These are phyloP conservation scores for Patella vulgata DNA, from an alignment of 1,140 invertebrate genomes.

Conservation along the genomic window DNA sequence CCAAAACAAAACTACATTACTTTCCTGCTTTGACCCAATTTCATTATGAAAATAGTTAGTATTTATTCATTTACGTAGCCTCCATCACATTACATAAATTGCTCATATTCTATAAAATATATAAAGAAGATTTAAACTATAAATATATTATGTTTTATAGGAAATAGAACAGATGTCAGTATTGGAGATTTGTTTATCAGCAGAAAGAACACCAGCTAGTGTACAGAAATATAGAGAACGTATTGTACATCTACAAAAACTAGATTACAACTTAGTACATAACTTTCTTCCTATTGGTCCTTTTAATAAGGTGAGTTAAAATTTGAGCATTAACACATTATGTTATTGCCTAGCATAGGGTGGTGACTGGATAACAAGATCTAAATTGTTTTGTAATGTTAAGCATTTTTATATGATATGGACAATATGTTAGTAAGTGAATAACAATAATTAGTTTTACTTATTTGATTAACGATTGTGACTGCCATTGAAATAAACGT, in stretches of 20 bases:
- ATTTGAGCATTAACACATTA: background rate
- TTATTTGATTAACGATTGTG: background rate
- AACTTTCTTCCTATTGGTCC: slow-evolving; percentile 48
- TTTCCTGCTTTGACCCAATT: no score
- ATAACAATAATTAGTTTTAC: slow-evolving; percentile 3
- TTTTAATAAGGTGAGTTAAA: slow-evolving; percentile 44
- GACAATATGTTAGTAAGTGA: background rate
- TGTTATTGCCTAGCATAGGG: no score
- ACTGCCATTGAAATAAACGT: no score
- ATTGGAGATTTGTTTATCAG: slow-evolving; percentile 76
- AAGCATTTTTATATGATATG: background rate
- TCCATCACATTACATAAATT: no score
- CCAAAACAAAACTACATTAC: no score
- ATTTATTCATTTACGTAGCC: no score
- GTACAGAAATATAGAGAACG: slow-evolving; percentile 83
- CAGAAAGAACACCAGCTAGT: slow-evolving; percentile 75
- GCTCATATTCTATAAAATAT: no score
- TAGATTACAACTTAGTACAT: slow-evolving; percentile 69
- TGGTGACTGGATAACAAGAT: no score
- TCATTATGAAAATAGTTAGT: no score
- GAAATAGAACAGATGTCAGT: slow-evolving; percentile 65
- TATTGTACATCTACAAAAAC: slow-evolving; percentile 77
- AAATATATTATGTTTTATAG: no score
- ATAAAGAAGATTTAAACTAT: no score
- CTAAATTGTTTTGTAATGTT: background rate